phyloP scores from a whole-genome alignment of 2,888 invertebrate species.

The Scrobipalpa atriplicella region DNA sequence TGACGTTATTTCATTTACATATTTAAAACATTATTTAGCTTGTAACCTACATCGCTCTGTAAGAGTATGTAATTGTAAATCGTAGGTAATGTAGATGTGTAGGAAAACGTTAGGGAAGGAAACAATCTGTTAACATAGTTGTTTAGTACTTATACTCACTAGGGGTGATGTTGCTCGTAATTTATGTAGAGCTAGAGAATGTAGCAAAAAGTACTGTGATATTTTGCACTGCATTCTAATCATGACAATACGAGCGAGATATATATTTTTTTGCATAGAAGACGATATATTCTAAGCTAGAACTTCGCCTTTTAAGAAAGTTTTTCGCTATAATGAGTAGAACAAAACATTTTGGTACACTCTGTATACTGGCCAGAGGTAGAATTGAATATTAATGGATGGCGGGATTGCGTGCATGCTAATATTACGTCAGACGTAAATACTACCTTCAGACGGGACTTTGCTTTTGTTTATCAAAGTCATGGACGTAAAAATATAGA shows the following conservation, averaged over 20 bases:
- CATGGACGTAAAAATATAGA: too few species aligned
- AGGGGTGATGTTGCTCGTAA: not conserved
- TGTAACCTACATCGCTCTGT: not conserved
- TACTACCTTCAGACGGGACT: not conserved
- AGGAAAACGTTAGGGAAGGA: not conserved
- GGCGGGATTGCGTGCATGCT: conserved; percentile 8
- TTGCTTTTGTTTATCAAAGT: not conserved
- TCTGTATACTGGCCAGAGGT: not conserved
- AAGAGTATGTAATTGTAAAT: not conserved
- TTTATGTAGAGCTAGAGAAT: not conserved
- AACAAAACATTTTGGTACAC: too few species aligned
- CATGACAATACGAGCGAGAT: too few species aligned
- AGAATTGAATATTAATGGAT: conserved; percentile 10
- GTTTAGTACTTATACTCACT: not conserved
- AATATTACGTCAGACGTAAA: not conserved
- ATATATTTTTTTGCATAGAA: too few species aligned
- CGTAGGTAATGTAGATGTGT: not conserved
- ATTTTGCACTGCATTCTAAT: too few species aligned
- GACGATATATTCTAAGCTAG: too few species aligned
- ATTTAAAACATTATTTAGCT: too few species aligned
- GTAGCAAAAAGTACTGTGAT: not conserved
- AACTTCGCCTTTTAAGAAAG: too few species aligned
- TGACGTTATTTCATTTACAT: too few species aligned
- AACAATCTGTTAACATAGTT: not conserved
- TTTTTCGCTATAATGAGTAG: too few species aligned